phyloP scores from a whole-genome alignment of 2,888 invertebrate species.

The Stenotaenia linearis region DNA sequence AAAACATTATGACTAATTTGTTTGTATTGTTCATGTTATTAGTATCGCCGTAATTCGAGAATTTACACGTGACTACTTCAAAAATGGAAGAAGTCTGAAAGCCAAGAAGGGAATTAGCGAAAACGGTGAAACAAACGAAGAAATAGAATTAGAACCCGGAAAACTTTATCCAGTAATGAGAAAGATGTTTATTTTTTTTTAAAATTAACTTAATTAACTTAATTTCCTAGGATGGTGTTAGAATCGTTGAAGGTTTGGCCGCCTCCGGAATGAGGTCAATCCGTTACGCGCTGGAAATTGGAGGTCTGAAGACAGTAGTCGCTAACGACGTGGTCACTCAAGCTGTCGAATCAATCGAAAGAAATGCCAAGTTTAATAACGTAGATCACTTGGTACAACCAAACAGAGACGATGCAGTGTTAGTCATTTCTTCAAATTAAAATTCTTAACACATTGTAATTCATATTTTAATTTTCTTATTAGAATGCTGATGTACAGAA shows the following conservation, averaged over 20 bases:
- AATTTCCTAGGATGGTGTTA: conserved; percentile 50
- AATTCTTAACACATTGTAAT: too few relatives aligned
- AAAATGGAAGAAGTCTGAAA: conserved; percentile 27
- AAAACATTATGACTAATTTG: background rate
- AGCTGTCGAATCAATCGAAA: conserved; percentile 79
- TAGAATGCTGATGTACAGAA: conserved; percentile 79
- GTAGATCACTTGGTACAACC: conserved; percentile 68
- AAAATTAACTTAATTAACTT: background rate
- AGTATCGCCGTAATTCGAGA: conserved; percentile 38
- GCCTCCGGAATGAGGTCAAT: conserved; percentile 94
- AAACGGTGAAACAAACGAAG: background rate
- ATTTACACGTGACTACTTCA: conserved; percentile 28
- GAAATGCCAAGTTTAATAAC: conserved; percentile 69
- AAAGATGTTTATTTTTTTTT: background rate
- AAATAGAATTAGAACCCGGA: background rate
- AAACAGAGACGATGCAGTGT: conserved; percentile 84
- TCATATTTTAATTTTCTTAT: background rate
- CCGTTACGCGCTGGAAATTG: conserved; percentile 90
- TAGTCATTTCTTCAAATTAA: conserved; percentile 44
- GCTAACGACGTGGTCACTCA: conserved; percentile 82
- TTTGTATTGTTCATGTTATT: background rate
- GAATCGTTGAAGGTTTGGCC: conserved; percentile 85
- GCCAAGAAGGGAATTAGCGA: background rate
- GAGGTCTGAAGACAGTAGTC: conserved; percentile 69
- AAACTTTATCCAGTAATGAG: background rate